Conservation (phyloP, 2,888 invertebrate genomes). For the Beris morrisii region DNA sequence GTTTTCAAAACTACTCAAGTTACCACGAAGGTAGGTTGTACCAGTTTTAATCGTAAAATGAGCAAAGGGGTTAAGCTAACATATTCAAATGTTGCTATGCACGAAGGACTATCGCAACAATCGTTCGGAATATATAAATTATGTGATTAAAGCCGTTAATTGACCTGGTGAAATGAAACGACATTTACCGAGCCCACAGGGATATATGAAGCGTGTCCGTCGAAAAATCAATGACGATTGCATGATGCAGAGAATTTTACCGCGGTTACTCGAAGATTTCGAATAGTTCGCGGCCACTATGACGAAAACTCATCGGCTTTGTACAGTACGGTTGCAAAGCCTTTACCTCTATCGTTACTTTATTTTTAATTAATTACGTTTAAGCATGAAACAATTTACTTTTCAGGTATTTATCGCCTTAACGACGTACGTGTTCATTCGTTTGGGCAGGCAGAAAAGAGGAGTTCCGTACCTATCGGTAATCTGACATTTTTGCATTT, state of each 20-base stretch:
- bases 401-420: conserved; percentile 36
- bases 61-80: neutral
- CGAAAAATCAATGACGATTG: too few species aligned
- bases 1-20: too few species aligned
- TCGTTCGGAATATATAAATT: conserved; percentile 1
- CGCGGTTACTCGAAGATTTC: neutral
- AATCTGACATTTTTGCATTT: too few species aligned
- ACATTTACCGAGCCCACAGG: neutral
- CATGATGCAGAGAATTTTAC: neutral
- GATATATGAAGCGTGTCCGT: neutral
- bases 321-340: neutral
- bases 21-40: neutral
- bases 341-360: conserved; percentile 6
- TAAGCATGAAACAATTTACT: conserved; percentile 39
- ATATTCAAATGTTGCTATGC: neutral
- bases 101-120: neutral
- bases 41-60: neutral
- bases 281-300: neutral
- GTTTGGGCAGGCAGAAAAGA: too few species aligned
- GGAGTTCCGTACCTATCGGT: too few species aligned
- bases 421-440: neutral
- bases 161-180: neutral
- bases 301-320: too few species aligned
- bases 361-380: conserved; percentile 37
- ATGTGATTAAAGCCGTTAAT: conserved; percentile 12